Conservation (phyloP, 92 coral and sea anemone species). For the Siderastrea radians region DNA sequence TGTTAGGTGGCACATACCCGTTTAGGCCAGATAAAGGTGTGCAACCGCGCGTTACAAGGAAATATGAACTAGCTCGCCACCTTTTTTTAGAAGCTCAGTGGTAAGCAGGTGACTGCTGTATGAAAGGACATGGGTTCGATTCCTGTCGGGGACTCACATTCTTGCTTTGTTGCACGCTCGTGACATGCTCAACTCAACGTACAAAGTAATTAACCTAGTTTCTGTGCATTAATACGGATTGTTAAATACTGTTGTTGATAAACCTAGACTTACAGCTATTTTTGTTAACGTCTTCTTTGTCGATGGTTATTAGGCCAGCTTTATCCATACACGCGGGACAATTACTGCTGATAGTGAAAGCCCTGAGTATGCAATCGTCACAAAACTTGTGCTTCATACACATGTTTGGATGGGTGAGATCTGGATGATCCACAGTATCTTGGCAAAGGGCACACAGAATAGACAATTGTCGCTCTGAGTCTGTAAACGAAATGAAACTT, state of each 20-base stretch:
- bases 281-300: neutral
- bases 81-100: neutral
- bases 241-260: no score
- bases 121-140: no score
- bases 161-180: no score
- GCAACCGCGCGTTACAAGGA: neutral
- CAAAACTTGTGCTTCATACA: slow-evolving; percentile 31
- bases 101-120: no score
- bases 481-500: neutral
- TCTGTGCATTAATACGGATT: no score
- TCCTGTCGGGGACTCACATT: no score
- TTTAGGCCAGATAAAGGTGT: no score
- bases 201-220: no score
- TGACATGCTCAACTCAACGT: no score
- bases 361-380: slow-evolving; percentile 24
- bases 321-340: slow-evolving; percentile 25
- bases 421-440: slow-evolving; percentile 20
- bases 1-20: no score
- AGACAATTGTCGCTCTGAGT: neutral
- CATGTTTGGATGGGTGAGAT: neutral
- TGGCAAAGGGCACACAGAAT: slow-evolving; percentile 24
- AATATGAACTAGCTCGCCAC: neutral
- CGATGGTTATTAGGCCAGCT: slow-evolving; percentile 1
- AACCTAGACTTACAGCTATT: neutral
- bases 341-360: slow-evolving; percentile 11